These are phyloP conservation scores for Prunella strophiata DNA, from an alignment of 2,797 vertebrate genomes.

Conservation along the genomic window DNA sequence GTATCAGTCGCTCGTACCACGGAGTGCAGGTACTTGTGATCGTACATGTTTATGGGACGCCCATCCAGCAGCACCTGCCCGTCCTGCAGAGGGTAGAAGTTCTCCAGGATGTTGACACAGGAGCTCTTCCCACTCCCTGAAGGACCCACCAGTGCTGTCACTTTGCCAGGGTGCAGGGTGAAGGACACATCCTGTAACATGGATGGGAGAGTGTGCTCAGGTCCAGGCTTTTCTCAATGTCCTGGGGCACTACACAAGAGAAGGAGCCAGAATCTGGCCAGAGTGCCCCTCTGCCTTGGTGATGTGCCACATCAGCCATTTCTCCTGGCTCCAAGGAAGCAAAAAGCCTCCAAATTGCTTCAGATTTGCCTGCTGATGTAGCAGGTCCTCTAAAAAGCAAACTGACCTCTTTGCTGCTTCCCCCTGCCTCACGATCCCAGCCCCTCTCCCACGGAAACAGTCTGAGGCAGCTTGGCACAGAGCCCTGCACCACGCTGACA, in stretches of 20 bases:
- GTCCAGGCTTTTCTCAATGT: background rate
- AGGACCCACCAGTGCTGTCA: slow-evolving; percentile 93
- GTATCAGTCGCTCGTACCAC: slow-evolving; percentile 79
- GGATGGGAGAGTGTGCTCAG: background rate
- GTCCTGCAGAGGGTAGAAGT: slow-evolving; percentile 89
- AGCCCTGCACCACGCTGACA: background rate
- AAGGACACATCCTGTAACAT: slow-evolving; percentile 88
- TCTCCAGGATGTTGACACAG: slow-evolving; percentile 92
- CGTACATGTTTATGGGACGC: slow-evolving; percentile 82
- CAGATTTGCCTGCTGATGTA: background rate
- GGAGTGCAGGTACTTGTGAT: slow-evolving; percentile 91
- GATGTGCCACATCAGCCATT: background rate
- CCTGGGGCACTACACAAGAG: background rate
- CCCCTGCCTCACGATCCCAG: background rate
- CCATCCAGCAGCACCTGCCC: slow-evolving; percentile 93
- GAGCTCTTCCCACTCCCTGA: slow-evolving; percentile 97
- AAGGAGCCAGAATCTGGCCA: background rate
- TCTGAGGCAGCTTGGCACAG: background rate
- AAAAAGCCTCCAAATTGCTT: background rate
- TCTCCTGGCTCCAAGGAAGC: background rate
- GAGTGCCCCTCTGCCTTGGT: background rate
- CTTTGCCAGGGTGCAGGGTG: slow-evolving; percentile 86
- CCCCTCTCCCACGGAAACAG: background rate
- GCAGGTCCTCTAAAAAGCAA: background rate
- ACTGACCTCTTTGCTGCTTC: background rate